Conservation (phyloP, 2,113 vertebrate genomes). For the Macquaria ambigua region DNA sequence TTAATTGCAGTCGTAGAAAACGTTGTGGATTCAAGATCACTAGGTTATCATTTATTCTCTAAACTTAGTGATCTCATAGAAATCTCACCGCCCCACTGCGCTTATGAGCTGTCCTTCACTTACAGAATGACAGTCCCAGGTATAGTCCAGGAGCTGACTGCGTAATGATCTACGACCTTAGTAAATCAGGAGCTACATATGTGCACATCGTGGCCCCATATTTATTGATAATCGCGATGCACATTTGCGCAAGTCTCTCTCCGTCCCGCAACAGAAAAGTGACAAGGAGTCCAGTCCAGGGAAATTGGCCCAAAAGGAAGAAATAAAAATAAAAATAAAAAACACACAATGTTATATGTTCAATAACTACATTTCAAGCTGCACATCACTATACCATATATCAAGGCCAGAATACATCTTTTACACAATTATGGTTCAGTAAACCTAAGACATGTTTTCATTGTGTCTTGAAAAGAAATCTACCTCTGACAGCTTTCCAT, state of each 20-base stretch:
- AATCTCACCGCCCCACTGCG: neutral
- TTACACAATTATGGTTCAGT: neutral
- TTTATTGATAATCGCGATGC: neutral
- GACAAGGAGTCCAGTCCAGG: neutral
- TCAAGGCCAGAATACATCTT: neutral
- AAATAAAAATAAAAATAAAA: neutral
- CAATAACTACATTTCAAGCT: neutral
- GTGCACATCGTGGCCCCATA: neutral
- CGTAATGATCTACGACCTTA: neutral
- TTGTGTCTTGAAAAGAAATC: slow-evolving; percentile 34
- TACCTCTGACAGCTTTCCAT: slow-evolving; percentile 57
- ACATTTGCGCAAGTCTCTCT: neutral
- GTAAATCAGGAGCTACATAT: neutral
- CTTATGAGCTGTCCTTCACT: neutral
- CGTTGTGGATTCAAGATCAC: neutral
- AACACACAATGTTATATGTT: neutral
- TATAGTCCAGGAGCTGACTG: neutral
- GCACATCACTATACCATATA: neutral
- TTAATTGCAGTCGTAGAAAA: neutral
- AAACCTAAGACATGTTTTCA: slow-evolving; percentile 24
- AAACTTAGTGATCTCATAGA: neutral
- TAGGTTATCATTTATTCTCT: neutral
- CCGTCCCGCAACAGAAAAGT: neutral
- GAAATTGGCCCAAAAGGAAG: neutral
- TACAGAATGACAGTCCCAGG: neutral